phyloP scores from a whole-genome alignment of 1,140 invertebrate species.

The Euura lappo region DNA sequence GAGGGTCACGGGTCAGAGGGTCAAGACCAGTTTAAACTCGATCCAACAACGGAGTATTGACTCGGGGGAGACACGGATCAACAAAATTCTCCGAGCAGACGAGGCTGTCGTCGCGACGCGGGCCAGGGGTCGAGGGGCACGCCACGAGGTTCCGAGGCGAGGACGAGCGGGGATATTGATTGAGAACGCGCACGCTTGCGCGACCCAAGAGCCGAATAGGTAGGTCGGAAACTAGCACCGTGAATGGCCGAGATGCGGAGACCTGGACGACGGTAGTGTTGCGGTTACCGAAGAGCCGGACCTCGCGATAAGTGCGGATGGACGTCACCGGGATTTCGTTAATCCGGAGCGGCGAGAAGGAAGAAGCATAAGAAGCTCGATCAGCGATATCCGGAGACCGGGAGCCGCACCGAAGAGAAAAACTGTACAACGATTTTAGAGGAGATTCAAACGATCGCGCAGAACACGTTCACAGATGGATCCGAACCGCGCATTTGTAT shows the following conservation, averaged over 20 bases:
- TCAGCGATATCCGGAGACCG: neutral
- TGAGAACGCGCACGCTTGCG: slow-evolving; percentile 3
- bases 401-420: neutral
- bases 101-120: neutral
- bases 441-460: slow-evolving; percentile 6
- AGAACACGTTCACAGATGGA: neutral
- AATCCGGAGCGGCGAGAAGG: too few relatives aligned
- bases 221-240: neutral
- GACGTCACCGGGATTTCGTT: too few relatives aligned
- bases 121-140: neutral
- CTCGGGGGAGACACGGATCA: neutral
- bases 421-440: neutral
- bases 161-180: slow-evolving; percentile 1
- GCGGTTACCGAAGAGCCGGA: too few relatives aligned
- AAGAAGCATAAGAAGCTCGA: too few relatives aligned
- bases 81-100: neutral
- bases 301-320: too few relatives aligned
- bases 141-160: neutral
- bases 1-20: neutral
- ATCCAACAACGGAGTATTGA: too few relatives aligned
- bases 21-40: too few relatives aligned
- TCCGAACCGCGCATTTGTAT: too few relatives aligned
- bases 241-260: neutral
- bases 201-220: neutral
- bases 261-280: neutral